phyloP scores from a whole-genome alignment of 2,113 vertebrate genomes.

The Bubo bubo region DNA sequence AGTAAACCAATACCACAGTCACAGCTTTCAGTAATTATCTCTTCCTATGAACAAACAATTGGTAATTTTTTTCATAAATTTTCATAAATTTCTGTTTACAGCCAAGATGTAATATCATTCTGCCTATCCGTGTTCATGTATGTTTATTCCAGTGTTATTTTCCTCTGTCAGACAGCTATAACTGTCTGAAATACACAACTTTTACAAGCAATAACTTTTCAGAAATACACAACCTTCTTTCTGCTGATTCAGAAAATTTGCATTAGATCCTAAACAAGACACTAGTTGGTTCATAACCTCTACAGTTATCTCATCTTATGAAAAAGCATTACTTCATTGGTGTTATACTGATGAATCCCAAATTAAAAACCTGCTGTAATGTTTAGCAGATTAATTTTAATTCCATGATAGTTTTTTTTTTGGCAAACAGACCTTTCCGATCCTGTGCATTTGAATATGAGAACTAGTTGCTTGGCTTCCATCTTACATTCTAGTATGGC shows the following conservation, averaged over 20 bases:
- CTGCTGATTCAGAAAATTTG: neutral
- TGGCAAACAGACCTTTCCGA: neutral
- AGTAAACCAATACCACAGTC: slow-evolving; percentile 77
- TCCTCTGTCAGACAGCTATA: neutral
- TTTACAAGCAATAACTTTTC: neutral
- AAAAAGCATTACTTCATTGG: neutral
- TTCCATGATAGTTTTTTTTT: neutral
- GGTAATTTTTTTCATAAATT: slow-evolving; percentile 76
- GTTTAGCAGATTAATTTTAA: neutral
- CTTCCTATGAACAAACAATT: slow-evolving; percentile 84
- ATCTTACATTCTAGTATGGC: neutral
- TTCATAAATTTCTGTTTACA: neutral
- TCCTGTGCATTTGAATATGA: neutral
- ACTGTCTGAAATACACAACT: neutral
- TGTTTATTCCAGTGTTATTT: neutral
- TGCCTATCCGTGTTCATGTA: neutral
- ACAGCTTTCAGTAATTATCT: slow-evolving; percentile 75
- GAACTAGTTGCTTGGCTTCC: neutral
- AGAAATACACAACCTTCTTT: neutral
- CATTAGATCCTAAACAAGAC: neutral
- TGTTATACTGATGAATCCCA: neutral
- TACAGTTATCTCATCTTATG: neutral
- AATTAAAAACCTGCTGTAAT: neutral
- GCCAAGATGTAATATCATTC: neutral
- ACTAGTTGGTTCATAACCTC: neutral